phyloP scores from a whole-genome alignment of 2,113 vertebrate genomes.

The Charadrius vociferus region DNA sequence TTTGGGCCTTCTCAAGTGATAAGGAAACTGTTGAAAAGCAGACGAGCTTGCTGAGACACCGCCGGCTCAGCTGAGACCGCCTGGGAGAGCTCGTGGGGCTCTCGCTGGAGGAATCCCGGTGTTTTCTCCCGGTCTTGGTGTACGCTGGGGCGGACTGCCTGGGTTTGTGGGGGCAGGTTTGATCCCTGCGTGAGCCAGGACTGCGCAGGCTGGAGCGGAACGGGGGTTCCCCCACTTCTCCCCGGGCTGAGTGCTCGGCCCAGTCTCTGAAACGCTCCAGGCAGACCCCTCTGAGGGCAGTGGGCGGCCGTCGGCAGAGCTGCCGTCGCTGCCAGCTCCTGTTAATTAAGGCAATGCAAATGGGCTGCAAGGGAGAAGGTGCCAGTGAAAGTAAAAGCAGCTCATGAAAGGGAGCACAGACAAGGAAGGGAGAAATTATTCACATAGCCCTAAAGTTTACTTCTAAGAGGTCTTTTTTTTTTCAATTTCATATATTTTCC shows the following conservation, averaged over 20 bases:
- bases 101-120: fast-evolving
- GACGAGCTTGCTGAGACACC: neutral
- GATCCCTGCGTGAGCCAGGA: neutral
- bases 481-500: constrained; percentile 45
- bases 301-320: neutral
- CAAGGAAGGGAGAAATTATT: constrained; percentile 11
- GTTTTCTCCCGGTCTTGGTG: neutral
- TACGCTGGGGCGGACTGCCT: too few relatives aligned
- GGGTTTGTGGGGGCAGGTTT: neutral
- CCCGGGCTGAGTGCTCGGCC: neutral
- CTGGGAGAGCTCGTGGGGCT: neutral
- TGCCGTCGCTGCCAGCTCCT: neutral
- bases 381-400: neutral
- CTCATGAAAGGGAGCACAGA: constrained; percentile 10
- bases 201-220: fast-evolving
- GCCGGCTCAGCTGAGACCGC: neutral
- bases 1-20: neutral
- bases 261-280: neutral
- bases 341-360: constrained; percentile 24
- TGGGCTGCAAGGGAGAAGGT: neutral
- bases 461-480: constrained; percentile 20
- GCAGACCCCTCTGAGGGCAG: neutral
- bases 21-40: neutral
- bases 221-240: fast-evolving
- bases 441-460: constrained; percentile 18